Conservation (phyloP, 2,797 vertebrate genomes). For the Halcyon leucocephala region DNA sequence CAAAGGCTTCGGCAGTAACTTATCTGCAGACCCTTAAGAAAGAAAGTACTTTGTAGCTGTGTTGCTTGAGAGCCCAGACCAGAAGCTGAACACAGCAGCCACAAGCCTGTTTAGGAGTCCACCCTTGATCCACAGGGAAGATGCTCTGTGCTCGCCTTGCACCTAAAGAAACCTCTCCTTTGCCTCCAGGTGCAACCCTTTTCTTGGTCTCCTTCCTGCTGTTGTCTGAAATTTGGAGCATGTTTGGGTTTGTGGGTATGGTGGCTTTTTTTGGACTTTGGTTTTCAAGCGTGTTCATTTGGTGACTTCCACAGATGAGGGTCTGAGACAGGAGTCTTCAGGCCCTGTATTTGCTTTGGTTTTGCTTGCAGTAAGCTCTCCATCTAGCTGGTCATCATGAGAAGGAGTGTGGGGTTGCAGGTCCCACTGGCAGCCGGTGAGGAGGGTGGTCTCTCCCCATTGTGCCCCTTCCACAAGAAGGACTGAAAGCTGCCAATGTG, state of each 20-base stretch:
- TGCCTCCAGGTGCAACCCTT: neutral
- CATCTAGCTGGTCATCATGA: accelerated
- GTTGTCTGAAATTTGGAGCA: neutral
- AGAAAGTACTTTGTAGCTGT: neutral
- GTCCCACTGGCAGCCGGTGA: neutral
- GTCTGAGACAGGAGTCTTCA: neutral
- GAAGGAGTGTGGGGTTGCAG: neutral
- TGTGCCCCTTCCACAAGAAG: neutral
- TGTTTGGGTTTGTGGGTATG: no score
- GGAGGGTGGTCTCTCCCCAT: neutral
- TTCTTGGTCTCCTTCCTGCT: neutral
- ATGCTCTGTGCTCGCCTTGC: neutral
- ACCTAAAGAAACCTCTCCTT: neutral
- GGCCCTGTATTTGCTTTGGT: neutral
- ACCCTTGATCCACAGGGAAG: neutral
- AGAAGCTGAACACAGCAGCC: neutral
- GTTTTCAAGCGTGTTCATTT: neutral
- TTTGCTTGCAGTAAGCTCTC: neutral
- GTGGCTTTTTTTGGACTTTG: neutral
- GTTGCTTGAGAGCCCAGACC: neutral
- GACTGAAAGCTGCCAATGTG: neutral
- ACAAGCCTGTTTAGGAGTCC: neutral
- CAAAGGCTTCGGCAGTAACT: neutral
- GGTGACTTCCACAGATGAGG: neutral
- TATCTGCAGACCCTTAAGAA: neutral